These are phyloP conservation scores for Oceanodroma leucorhoa DNA, from an alignment of 2,797 vertebrate genomes.

Conservation along the genomic window DNA sequence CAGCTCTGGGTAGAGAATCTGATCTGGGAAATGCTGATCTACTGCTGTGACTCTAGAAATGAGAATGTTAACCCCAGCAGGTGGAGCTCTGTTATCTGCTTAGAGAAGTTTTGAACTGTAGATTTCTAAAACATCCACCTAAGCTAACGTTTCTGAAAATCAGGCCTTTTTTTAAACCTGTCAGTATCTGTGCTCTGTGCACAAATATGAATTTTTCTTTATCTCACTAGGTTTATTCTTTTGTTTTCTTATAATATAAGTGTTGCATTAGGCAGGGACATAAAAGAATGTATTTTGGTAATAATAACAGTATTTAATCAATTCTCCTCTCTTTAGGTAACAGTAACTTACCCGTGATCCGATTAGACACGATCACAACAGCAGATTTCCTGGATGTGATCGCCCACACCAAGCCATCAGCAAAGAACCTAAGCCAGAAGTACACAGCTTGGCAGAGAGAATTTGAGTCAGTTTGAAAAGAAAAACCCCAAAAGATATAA, in stretches of 20 bases:
- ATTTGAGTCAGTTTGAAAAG: constrained; percentile 82
- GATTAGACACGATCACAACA: constrained; percentile 86
- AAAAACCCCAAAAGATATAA: fast-evolving
- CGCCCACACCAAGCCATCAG: constrained; percentile 89
- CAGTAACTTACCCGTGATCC: constrained; percentile 70
- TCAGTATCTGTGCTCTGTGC: background rate
- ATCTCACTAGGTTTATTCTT: background rate
- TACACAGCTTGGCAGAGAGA: constrained; percentile 89
- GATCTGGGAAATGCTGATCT: background rate
- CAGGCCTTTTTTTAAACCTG: background rate
- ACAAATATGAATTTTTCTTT: background rate
- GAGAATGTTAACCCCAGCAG: constrained; percentile 45
- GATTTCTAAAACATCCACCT: background rate
- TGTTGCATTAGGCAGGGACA: background rate
- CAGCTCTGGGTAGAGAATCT: background rate
- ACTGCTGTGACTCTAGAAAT: background rate
- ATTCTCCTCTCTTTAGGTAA: constrained; percentile 68
- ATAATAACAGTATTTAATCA: background rate
- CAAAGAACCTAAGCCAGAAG: constrained; percentile 82
- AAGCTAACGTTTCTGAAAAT: background rate
- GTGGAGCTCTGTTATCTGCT: constrained; percentile 46
- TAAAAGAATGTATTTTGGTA: background rate
- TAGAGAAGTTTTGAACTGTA: background rate
- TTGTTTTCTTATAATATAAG: background rate
- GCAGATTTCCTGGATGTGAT: constrained; percentile 88